Conservation (phyloP, 2,113 vertebrate species). For the Lamprologus ornatipinnis region DNA sequence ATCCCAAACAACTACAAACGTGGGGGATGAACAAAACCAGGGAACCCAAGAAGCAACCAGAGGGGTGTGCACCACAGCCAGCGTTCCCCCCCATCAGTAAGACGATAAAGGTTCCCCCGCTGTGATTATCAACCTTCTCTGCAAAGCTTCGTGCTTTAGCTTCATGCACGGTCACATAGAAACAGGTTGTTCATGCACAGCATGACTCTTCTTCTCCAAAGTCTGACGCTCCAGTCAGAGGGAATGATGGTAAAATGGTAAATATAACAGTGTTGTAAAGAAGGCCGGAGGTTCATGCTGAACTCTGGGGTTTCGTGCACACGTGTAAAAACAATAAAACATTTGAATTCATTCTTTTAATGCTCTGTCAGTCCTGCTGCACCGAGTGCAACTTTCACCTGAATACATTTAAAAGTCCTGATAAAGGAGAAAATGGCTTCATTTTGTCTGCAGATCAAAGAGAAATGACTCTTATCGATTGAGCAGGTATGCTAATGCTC, state of each 20-base stretch:
- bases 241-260: background rate
- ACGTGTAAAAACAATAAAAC: background rate
- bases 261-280: background rate
- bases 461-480: background rate
- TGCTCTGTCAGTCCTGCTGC: background rate
- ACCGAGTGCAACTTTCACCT: background rate
- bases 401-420: background rate
- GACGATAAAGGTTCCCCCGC: rapidly evolving
- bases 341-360: background rate
- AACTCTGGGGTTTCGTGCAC: background rate
- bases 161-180: background rate
- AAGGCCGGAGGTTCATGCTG: background rate
- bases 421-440: background rate
- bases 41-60: background rate
- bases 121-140: background rate
- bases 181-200: background rate
- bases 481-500: background rate
- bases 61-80: background rate
- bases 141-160: background rate
- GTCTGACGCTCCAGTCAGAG: background rate
- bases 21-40: background rate
- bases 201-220: background rate
- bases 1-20: background rate
- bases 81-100: background rate
- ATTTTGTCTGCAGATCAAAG: background rate